These are phyloP conservation scores for Nothobranchius furzeri DNA, from an alignment of 2,113 vertebrate species.

Conservation along the genomic window DNA sequence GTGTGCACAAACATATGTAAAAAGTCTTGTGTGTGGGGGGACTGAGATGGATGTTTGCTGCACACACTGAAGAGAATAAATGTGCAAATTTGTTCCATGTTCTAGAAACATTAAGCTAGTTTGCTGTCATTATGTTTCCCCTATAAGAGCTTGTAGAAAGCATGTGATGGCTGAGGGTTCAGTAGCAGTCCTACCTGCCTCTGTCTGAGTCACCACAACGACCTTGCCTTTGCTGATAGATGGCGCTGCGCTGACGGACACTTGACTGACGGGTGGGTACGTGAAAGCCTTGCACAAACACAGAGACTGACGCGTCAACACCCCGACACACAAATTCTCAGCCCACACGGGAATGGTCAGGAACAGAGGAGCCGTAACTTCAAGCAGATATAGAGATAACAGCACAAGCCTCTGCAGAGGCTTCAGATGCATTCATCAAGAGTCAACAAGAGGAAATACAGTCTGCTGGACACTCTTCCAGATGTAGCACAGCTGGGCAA, in stretches of 20 bases:
- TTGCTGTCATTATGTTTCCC: not conserved
- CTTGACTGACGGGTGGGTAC: constrained; percentile 57
- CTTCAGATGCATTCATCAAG: constrained; percentile 46
- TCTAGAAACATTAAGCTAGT: constrained; percentile 4
- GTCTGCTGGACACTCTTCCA: constrained; percentile 38
- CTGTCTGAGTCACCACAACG: constrained; percentile 61
- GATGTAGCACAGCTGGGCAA: constrained; percentile 37
- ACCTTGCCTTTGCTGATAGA: constrained; percentile 63
- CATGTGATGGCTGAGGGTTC: constrained; percentile 25
- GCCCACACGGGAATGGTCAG: constrained; percentile 27
- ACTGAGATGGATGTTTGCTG: constrained; percentile 1
- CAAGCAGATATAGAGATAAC: constrained; percentile 34
- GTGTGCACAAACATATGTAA: not conserved
- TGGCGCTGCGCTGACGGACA: constrained; percentile 48
- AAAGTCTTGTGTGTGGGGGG: not conserved
- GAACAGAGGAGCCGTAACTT: constrained; percentile 14
- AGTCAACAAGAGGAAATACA: constrained; percentile 43
- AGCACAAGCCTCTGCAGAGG: constrained; percentile 30
- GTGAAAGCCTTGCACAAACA: constrained; percentile 34
- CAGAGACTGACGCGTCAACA: constrained; percentile 45
- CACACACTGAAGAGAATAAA: not conserved
- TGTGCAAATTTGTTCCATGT: not conserved
- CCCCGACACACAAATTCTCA: constrained; percentile 23
- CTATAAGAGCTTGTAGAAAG: constrained; percentile 2
- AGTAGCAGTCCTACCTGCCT: constrained; percentile 36